Base-by-base conservation (phyloP, 2,797 vertebrate genomes). In the Tolypeutes matacus region DNA sequence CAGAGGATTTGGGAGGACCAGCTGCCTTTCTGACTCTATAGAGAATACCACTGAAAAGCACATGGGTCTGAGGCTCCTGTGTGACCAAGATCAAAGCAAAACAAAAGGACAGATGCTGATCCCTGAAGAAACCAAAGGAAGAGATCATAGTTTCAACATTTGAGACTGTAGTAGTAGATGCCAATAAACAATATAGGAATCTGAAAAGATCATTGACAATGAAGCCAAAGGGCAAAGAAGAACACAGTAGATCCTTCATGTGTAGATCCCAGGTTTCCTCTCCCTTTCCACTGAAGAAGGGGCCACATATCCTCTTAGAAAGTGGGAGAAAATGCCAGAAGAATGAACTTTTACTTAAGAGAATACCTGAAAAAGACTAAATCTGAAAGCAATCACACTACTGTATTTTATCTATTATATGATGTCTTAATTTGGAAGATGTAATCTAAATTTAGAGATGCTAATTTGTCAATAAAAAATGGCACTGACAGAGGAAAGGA, bases 291-390 rank as follows among this genome's bases (percentile, higher is more conserved):
- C 3, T 72, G 25, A 1, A n/a, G 53, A 77, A 12, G 76, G 23
- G 77, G 8, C 2, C 12, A 42, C 53, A 51, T 11, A 7, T 39
- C 8, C 51, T 21, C 77, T 53, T 80, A 31, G 0, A 4, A 7
- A 46, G 2, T 11, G 3, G 94, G 31, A 62, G 53, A 60, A n/a
- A 34, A 81, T 49, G 31, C 3, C 1, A 56, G 8, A 5, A 62
- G 31, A 81, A 89, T 51, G 1, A 5, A 53, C 27, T 86, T 82
- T 78, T 83, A 67, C 18, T 18, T 39, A 46, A 51, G 1, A 34
- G 4, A 88, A 4, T 85, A n/a, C 20, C 31, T 80, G 7, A 69
- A 82, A 84, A 83, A 91, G 46, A 20, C 15, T 89, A 86, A 90
- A 76, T 92, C 76, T 80, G 39, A 62, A 86, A 18, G 78, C n/a